A percentile compares a stretch with the other conserved stretches of the same genome.
Conservation (phyloP, 2,888 invertebrate genomes). For the Drosophila infuscata region DNA sequence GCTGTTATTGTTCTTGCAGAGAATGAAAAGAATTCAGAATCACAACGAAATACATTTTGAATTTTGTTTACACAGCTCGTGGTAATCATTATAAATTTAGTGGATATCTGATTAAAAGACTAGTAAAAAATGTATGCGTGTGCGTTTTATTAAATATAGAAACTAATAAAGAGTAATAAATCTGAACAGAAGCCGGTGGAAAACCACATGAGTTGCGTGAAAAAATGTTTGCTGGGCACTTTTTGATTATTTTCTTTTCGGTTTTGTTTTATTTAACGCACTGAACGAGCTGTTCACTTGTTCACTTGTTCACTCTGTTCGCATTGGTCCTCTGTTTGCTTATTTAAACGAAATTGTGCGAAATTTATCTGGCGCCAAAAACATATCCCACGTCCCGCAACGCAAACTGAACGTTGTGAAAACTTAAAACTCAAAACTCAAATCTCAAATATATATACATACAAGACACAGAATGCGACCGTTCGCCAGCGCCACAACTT, state of each 20-base stretch:
- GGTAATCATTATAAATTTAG: conserved; percentile 31
- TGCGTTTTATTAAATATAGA: conserved; percentile 16
- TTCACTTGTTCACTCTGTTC: conserved; percentile 3
- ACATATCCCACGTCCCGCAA: conserved; percentile 44
- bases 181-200: background rate
- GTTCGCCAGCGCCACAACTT: conserved; percentile 41
- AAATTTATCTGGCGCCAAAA: conserved; percentile 65
- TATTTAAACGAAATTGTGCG: conserved; percentile 39
- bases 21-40: background rate
- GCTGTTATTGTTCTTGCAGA: conserved; percentile 4
- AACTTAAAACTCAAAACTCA: background rate
- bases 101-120: conserved; percentile 6
- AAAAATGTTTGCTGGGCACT: conserved; percentile 8
- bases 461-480: conserved; percentile 20
- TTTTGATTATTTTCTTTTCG: conserved; percentile 2
- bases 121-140: conserved; percentile 18
- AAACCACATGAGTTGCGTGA: conserved; percentile 13
- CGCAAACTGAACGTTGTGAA: conserved; percentile 15
- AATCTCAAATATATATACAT: background rate
- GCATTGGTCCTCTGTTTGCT: background rate
- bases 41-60: background rate
- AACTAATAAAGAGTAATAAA: background rate
- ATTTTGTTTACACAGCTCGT: conserved; percentile 22
- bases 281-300: conserved; percentile 19
- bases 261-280: conserved; percentile 32